Conservation (phyloP, 35 echinoderm and acorn worm genomes). For the Heliocidaris erythrogramma region DNA sequence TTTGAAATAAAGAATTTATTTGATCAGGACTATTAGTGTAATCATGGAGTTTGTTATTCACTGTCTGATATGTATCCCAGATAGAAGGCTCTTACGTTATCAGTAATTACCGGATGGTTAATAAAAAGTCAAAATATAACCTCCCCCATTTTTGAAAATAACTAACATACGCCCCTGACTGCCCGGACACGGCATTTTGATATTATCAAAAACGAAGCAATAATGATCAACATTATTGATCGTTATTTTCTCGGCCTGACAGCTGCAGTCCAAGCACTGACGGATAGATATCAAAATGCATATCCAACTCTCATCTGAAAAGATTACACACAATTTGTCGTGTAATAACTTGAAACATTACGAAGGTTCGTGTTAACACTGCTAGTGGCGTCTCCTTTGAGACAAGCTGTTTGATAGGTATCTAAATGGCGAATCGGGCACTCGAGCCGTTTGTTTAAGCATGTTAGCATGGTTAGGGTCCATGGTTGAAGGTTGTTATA, state of each 20-base stretch:
- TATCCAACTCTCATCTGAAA: background rate
- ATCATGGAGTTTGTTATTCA: no score
- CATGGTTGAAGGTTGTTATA: background rate
- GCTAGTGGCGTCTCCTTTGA: background rate
- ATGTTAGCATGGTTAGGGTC: background rate
- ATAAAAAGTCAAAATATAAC: background rate
- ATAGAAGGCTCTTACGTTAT: no score
- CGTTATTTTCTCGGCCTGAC: background rate
- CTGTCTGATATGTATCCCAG: no score
- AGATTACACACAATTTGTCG: conserved; percentile 12
- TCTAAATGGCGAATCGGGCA: background rate
- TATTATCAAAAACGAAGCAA: background rate
- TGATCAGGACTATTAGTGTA: no score
- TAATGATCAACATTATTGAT: background rate
- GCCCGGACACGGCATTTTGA: background rate
- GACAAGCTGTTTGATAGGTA: background rate
- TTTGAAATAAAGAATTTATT: no score
- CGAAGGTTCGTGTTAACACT: conserved; percentile 18
- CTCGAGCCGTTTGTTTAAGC: background rate
- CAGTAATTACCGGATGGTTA: no score
- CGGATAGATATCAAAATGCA: background rate
- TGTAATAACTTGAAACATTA: conserved; percentile 41
- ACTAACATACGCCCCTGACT: background rate
- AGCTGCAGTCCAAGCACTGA: background rate
- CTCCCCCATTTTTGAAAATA: background rate